phyloP scores from a whole-genome alignment of 2,113 vertebrate genomes.

The Tenrec ecaudatus region DNA sequence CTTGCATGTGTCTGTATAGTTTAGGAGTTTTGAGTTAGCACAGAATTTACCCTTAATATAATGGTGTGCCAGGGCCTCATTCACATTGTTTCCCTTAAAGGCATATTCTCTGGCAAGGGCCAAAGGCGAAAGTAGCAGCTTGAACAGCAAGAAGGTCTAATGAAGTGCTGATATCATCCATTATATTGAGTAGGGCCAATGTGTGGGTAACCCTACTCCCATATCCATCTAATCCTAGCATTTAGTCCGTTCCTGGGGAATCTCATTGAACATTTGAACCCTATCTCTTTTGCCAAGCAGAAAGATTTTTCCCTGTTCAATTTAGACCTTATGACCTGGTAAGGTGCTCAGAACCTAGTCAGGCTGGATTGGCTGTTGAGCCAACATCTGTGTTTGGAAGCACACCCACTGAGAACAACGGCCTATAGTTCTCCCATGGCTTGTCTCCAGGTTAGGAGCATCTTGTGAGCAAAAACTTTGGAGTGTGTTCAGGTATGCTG shows the following conservation, averaged over 20 bases:
- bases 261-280: background rate
- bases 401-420: background rate
- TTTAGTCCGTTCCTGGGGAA: background rate
- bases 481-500: background rate
- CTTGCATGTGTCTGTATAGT: background rate
- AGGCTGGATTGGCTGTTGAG: background rate
- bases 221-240: background rate
- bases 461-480: background rate
- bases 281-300: background rate
- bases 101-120: background rate
- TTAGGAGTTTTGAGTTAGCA: background rate
- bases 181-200: too few species aligned
- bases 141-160: background rate
- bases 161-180: background rate
- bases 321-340: background rate
- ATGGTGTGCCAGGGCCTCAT: background rate
- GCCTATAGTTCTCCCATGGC: background rate
- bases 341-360: background rate
- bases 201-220: background rate
- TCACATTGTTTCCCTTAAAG: background rate
- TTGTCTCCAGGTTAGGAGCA: background rate
- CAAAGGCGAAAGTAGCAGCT: background rate
- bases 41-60: constrained; percentile 11
- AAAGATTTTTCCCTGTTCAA: background rate
- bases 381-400: background rate